A percentile compares a stretch with the other conserved stretches of the same genome.
Evolutionary conservation across 2,113 vertebrate genomes (phyloP).

Genomic region (Bungarus multicinctus): DNA sequence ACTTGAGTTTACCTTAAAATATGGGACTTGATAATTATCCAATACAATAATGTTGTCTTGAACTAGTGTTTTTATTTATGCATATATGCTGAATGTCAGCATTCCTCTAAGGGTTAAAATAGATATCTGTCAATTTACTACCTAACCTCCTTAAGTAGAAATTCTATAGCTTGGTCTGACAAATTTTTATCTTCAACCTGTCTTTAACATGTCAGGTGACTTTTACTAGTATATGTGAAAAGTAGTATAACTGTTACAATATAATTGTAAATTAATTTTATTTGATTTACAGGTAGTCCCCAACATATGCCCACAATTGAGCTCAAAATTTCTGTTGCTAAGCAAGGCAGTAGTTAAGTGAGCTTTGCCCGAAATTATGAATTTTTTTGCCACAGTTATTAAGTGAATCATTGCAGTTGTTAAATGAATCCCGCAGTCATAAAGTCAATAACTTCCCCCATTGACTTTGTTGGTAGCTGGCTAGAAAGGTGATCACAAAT

Average conservation of each 20-base stretch:
- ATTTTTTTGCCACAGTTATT: neutral
- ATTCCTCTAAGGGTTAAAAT: neutral
- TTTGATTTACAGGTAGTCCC: neutral
- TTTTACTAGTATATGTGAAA: neutral
- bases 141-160: neutral
- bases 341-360: neutral
- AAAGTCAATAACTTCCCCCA: neutral
- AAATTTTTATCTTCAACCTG: neutral
- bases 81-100: neutral
- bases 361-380: neutral
- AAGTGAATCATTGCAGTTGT: too few species aligned
- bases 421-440: neutral
- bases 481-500: neutral
- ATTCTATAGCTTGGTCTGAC: neutral
- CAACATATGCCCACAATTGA: neutral
- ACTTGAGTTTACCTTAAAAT: neutral
- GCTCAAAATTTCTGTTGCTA: neutral
- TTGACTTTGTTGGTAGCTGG: neutral
- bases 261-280: neutral
- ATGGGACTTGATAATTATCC: neutral
- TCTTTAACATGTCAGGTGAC: neutral
- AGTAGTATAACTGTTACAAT: neutral
- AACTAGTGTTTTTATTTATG: neutral
- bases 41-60: neutral
- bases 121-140: neutral